Percentiles rank a stretch among this genome's conserved stretches.
phyloP scores from a whole-genome alignment of 1,140 invertebrate species.

The Tachypleus tridentatus region DNA sequence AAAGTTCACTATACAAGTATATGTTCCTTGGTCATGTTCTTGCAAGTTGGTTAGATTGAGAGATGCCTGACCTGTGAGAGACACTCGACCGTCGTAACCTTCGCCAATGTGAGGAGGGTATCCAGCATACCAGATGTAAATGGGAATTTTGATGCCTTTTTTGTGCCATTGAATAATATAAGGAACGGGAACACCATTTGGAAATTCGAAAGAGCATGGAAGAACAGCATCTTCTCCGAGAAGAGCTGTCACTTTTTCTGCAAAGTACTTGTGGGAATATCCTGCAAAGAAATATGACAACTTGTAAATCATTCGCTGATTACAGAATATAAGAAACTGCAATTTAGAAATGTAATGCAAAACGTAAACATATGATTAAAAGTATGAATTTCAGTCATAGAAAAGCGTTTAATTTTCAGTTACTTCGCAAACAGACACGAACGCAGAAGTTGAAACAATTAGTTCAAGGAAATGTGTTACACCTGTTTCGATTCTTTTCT shows the following conservation, averaged over 20 bases:
- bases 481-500: no score
- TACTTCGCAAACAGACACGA: no score
- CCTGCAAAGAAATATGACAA: no score
- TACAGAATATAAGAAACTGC: no score
- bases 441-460: no score
- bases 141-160: conserved; percentile 71
- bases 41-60: conserved; percentile 86
- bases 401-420: no score
- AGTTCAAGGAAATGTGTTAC: no score
- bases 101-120: conserved; percentile 87
- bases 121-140: conserved; percentile 95
- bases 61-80: conserved; percentile 70
- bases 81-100: conserved; percentile 79
- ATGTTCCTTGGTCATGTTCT: conserved; percentile 91
- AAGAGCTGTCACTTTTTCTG: conserved; percentile 87
- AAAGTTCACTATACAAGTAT: conserved; percentile 92
- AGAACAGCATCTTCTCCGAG: conserved; percentile 89
- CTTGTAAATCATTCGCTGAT: no score
- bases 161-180: conserved; percentile 97
- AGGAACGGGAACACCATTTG: conserved; percentile 81
- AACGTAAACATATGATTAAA: no score
- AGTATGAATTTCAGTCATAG: no score
- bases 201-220: conserved; percentile 92
- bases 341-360: no score
- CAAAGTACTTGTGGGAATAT: no score